Evolutionary conservation across 2,888 invertebrate genomes (phyloP), one percentile per base, ranked within the genome.

Genomic region (Mythimna lalbum): DNA sequence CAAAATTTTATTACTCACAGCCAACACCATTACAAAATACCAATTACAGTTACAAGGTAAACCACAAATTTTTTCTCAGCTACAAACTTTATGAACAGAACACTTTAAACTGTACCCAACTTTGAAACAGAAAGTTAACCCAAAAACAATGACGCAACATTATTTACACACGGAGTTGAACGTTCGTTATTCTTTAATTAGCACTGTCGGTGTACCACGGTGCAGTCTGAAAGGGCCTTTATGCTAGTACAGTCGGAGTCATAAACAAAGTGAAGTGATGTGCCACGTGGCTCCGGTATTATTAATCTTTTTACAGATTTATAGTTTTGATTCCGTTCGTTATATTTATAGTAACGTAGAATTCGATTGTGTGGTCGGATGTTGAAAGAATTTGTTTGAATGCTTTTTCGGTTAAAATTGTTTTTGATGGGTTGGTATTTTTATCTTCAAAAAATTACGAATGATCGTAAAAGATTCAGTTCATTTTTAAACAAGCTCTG

Each of bases 181-280:
- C 59, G 67, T 81, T 85, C 83, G 70, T 85, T 85, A 79, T 79
- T 85, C 61, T 86, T 83, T 79, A 72, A 85, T 85, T 86, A 85
- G 77, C 81, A 68, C 63, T 47, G 14, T 23, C 9, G 49, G 23
- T 23, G 62, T 52, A 63, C 79, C 39, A 64, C 63, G 21, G 62
- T 62, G 59, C 19, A 68, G 67, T 78, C 64, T 82, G 61, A 60
- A 78, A 72, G 76, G 73, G 53, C 57, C 52, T 10, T 56, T 73
- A 71, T 70, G 64, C 31, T 52, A 50, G 68, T 69, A 72, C 76
- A 50, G 33, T 47, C 39, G 14, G 1, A 62, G 23, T 50, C 66
- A 72, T 63, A 84, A 79, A 80, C 62, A 78, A 69, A 57, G 47
- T 49, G 49, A 72, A 84, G 64, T 63, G 72, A 77, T 73, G 69